Conservation (phyloP, 2,113 vertebrate species). For the Podocnemis expansa region DNA sequence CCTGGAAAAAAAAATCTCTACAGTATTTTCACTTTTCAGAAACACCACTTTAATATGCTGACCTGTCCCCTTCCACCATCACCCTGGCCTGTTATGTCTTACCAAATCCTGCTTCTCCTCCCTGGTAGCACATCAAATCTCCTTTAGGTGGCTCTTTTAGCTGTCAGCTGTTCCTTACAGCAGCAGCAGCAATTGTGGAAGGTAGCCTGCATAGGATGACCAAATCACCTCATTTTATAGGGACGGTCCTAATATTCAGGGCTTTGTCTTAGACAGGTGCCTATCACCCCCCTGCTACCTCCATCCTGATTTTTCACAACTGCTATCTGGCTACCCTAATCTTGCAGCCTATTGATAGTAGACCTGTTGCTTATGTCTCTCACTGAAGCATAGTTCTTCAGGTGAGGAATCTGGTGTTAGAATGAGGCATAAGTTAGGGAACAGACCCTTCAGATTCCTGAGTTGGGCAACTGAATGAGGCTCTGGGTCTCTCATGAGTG, state of each 20-base stretch:
- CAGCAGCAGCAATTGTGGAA: neutral
- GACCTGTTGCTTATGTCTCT: neutral
- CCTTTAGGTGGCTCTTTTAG: neutral
- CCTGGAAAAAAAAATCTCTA: neutral
- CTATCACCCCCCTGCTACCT: too few relatives aligned
- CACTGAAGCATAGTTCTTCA: neutral
- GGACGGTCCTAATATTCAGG: too few relatives aligned
- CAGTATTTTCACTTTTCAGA: neutral
- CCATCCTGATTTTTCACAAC: too few relatives aligned
- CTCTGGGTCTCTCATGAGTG: neutral
- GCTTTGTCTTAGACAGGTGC: too few relatives aligned
- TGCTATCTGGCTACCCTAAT: too few relatives aligned
- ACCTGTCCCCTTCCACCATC: neutral
- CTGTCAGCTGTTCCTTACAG: neutral
- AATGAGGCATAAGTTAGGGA: neutral
- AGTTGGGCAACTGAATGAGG: neutral
- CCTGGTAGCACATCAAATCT: neutral
- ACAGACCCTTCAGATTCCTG: neutral
- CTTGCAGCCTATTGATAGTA: neutral
- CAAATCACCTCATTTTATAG: too few relatives aligned
- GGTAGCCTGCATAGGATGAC: neutral
- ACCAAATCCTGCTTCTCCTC: neutral
- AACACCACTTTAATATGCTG: neutral
- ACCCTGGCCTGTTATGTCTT: neutral
- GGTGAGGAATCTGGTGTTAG: neutral